Percentiles rank a stretch among this genome's conserved stretches.
phyloP scores from a whole-genome alignment of 1,140 invertebrate genomes.

The Drosophila murphyi region DNA sequence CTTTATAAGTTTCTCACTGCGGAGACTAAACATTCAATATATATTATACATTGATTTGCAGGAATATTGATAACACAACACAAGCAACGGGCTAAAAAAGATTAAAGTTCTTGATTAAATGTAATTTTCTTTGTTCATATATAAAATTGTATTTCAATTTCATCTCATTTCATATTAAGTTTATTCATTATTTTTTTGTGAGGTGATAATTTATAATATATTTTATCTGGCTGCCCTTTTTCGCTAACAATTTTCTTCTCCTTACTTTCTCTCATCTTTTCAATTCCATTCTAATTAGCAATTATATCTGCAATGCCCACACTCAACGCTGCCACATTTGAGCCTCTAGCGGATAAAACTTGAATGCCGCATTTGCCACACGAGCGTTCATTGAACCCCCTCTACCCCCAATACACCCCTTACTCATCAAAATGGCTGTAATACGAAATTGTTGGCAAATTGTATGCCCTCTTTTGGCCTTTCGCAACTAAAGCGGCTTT shows the following conservation, averaged over 20 bases:
- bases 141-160: not conserved
- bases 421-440: conserved; percentile 18
- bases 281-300: conserved; percentile 18
- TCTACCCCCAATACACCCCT: not conserved
- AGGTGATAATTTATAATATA: not conserved
- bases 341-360: conserved; percentile 27
- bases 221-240: not conserved
- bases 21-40: not conserved
- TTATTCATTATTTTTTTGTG: not conserved
- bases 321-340: conserved; percentile 33
- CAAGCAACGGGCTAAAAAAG: not conserved
- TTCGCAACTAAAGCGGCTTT: conserved; percentile 43
- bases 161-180: not conserved
- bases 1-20: not conserved
- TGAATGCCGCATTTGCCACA: conserved; percentile 37
- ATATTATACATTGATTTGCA: conserved; percentile 7
- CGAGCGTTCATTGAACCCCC: conserved; percentile 52
- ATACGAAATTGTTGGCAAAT: conserved; percentile 55
- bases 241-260: not conserved
- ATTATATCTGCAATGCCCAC: conserved; percentile 9
- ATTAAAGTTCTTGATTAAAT: conserved; percentile 7
- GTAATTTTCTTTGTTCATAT: too few species aligned
- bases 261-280: not conserved
- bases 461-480: conserved; percentile 24
- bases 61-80: conserved; percentile 3